Conservation (phyloP, 1,140 invertebrate genomes). For the Brachionus manjavacas region DNA sequence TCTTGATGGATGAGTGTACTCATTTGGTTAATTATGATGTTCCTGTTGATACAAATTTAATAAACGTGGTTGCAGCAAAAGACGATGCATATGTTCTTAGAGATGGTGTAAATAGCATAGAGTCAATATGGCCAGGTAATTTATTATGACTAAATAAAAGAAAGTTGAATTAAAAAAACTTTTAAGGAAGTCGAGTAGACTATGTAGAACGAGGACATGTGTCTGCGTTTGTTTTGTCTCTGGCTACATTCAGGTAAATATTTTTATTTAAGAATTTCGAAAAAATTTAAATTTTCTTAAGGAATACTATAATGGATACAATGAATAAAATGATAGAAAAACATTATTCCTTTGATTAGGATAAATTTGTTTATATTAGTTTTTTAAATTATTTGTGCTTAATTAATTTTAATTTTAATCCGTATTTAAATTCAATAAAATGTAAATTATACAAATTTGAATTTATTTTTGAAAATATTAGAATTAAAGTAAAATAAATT, state of each 20-base stretch:
- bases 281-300: neutral
- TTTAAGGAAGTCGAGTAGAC: slow-evolving; percentile 66
- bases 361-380: neutral
- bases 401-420: neutral
- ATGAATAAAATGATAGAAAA: slow-evolving; percentile 25
- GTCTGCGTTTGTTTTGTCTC: slow-evolving; percentile 77
- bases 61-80: slow-evolving; percentile 64
- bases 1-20: slow-evolving; percentile 97
- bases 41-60: slow-evolving; percentile 73
- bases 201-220: slow-evolving; percentile 82
- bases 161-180: neutral
- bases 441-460: neutral
- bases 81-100: slow-evolving; percentile 88
- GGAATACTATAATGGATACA: neutral
- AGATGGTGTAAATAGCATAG: slow-evolving; percentile 71
- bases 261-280: neutral
- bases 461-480: neutral
- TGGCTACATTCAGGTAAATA: slow-evolving; percentile 74
- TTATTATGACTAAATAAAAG: neutral
- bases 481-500: neutral
- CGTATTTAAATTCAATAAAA: neutral
- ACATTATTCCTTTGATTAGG: neutral
- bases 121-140: slow-evolving; percentile 80
- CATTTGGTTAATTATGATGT: slow-evolving; percentile 85
- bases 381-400: neutral